Evolutionary conservation across 2,888 invertebrate species (phyloP).

Genomic region (Sphinx pinastri): DNA sequence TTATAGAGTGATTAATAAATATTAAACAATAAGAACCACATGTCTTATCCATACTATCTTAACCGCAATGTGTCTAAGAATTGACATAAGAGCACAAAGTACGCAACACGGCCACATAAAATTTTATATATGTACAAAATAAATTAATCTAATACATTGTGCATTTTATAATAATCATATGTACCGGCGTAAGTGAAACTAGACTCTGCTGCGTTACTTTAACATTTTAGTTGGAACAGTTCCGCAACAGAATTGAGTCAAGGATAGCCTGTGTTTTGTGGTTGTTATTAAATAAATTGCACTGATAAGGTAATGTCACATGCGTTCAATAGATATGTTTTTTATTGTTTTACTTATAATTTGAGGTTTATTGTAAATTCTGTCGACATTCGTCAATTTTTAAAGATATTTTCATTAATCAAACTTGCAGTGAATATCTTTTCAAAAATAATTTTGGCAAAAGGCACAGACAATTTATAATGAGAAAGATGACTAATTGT

Average conservation of each 20-base stretch:
- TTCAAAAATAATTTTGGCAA: too few species aligned
- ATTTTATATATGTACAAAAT: conserved; percentile 47
- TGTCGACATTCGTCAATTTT: background rate
- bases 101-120: conserved; percentile 26
- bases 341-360: conserved; percentile 12
- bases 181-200: conserved; percentile 39
- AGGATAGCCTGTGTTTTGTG: conserved; percentile 30
- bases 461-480: too few species aligned
- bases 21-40: background rate
- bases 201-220: conserved; percentile 27
- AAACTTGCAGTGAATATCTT: background rate
- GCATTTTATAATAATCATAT: conserved; percentile 40
- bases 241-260: conserved; percentile 36
- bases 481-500: too few species aligned
- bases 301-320: conserved; percentile 21
- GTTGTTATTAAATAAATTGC: conserved; percentile 25
- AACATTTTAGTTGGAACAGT: conserved; percentile 17
- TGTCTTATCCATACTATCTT: conserved; percentile 16
- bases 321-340: conserved; percentile 15
- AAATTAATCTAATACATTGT: conserved; percentile 53
- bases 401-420: background rate
- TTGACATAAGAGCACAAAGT: conserved; percentile 44
- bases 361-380: background rate
- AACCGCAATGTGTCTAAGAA: conserved; percentile 47
- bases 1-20: too few species aligned